Conservation (phyloP, 1,140 invertebrate genomes). For the Chionoecetes opilio region DNA sequence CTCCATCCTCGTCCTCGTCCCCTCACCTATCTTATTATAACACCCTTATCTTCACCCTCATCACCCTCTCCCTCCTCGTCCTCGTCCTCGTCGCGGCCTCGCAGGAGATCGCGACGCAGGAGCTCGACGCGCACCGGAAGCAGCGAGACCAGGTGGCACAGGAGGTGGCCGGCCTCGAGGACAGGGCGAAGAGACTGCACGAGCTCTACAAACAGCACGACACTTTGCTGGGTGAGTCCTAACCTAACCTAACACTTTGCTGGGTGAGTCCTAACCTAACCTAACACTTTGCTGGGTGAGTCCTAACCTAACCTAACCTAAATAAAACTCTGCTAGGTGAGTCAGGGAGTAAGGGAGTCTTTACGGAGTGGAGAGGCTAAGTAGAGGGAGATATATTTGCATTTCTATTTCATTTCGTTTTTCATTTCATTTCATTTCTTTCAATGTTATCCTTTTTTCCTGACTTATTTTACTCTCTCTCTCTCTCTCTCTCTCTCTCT, state of each 20-base stretch:
- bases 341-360: background rate
- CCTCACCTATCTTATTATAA: background rate
- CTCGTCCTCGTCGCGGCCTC: background rate
- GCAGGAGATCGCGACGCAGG: conserved; percentile 83
- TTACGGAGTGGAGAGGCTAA: too few relatives aligned
- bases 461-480: too few relatives aligned
- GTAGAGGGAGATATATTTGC: too few relatives aligned
- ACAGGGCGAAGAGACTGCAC: conserved; percentile 84
- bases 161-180: conserved; percentile 84
- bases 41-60: conserved; percentile 24
- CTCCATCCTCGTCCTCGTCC: background rate
- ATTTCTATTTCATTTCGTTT: too few relatives aligned
- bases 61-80: conserved; percentile 41
- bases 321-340: background rate
- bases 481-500: too few relatives aligned
- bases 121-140: conserved; percentile 82
- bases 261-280: background rate
- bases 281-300: too few relatives aligned
- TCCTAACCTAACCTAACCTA: too few relatives aligned
- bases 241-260: background rate
- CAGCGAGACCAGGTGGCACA: conserved; percentile 83
- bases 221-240: conserved; percentile 85
- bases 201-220: conserved; percentile 86
- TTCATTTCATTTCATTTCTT: too few relatives aligned
- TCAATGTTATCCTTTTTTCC: too few relatives aligned